A percentile compares a stretch with the other conserved stretches of the same genome.
Evolutionary conservation across 2,797 vertebrate species (phyloP).

Genomic region (Parambassis ranga): DNA sequence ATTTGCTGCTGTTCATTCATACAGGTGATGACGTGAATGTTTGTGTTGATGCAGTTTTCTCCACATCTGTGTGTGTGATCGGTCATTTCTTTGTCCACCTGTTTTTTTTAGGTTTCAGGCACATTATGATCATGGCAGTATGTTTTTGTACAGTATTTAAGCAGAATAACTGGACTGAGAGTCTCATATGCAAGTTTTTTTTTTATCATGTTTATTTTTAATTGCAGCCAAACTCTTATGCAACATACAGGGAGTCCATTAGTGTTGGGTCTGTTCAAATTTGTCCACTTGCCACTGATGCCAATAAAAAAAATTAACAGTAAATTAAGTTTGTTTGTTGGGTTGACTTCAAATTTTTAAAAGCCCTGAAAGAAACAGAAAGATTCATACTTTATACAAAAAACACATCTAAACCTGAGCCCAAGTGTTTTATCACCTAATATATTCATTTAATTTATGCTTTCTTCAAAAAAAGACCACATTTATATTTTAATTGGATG

Average conservation of each 20-base stretch:
- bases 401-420: no score
- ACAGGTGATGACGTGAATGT: not conserved
- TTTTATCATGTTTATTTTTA: conserved; percentile 6
- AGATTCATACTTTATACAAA: no score
- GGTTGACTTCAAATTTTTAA: no score
- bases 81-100: no score
- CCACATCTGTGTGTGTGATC: not conserved
- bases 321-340: not conserved
- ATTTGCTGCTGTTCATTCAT: not conserved
- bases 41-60: not conserved
- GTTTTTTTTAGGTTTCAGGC: conserved; percentile 24
- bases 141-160: conserved; percentile 60
- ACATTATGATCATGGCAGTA: conserved; percentile 5
- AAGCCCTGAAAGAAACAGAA: no score
- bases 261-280: conserved; percentile 29
- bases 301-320: conserved; percentile 70
- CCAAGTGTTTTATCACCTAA: no score
- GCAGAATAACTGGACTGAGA: conserved; percentile 16
- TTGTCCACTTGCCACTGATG: conserved; percentile 57
- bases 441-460: no score
- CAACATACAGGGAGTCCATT: conserved; percentile 49
- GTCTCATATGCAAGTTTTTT: conserved; percentile 40
- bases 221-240: conserved; percentile 54
- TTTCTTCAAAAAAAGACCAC: no score
- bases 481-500: no score